phyloP scores from a whole-genome alignment of 2,888 invertebrate genomes.

The Cancer borealis region DNA sequence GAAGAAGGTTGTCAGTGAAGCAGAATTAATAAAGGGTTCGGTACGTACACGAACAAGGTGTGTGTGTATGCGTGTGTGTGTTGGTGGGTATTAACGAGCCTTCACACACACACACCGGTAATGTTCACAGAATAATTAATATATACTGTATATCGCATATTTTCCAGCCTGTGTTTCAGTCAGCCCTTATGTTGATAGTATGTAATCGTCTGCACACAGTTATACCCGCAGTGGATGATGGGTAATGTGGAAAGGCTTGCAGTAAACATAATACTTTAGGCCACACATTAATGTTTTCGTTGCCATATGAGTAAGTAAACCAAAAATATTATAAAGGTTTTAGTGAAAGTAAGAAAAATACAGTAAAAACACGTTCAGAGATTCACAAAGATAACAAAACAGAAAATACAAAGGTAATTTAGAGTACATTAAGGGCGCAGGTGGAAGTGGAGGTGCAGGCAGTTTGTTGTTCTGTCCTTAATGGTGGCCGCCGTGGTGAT shows the following conservation, averaged over 20 bases:
- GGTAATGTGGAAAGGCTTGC: no score
- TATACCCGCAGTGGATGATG: neutral
- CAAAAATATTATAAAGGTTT: no score
- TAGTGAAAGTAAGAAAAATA: no score
- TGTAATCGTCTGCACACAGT: neutral
- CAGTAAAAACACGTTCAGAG: no score
- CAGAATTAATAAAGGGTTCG: neutral
- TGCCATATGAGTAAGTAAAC: no score
- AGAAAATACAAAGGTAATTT: no score
- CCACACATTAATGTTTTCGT: no score
- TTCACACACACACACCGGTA: constrained; percentile 7
- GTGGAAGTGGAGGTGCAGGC: neutral
- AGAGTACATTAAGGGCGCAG: no score
- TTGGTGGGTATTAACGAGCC: neutral
- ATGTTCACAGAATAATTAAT: constrained; percentile 41
- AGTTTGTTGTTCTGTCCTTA: neutral
- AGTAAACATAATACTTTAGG: no score
- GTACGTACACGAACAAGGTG: neutral
- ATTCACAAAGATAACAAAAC: no score
- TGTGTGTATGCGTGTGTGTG: neutral
- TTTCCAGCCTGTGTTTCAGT: constrained; percentile 24
- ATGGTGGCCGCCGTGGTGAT: neutral
- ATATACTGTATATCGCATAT: constrained; percentile 43
- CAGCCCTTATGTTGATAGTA: neutral
- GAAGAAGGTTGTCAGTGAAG: neutral